Percentiles rank a stretch among this genome's conserved stretches.
Evolutionary conservation across 2,797 vertebrate genomes (phyloP).

Genomic region (Typhlichthys subterraneus): DNA sequence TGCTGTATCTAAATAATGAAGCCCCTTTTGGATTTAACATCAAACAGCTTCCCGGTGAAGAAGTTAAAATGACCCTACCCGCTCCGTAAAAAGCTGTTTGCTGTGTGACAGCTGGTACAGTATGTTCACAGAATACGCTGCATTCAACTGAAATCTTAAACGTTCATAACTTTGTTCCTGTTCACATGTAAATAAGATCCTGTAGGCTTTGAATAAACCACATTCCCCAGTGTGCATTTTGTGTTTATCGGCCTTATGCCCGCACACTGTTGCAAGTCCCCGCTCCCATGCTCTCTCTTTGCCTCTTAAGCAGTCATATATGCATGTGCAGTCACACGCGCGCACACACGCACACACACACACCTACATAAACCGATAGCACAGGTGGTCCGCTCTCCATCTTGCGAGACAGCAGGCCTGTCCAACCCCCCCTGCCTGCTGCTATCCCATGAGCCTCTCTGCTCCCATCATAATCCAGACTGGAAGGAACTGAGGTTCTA

Average conservation of each 20-base stretch:
- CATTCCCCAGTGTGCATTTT: slow-evolving; percentile 30
- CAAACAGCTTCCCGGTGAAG: slow-evolving; percentile 59
- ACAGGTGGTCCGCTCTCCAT: slow-evolving; percentile 58
- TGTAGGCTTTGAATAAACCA: slow-evolving; percentile 24
- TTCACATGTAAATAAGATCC: slow-evolving; percentile 38
- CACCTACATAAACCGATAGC: slow-evolving; percentile 19
- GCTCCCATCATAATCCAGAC: slow-evolving; percentile 37
- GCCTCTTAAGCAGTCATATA: neutral
- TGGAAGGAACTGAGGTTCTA: slow-evolving; percentile 48
- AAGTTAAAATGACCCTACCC: slow-evolving; percentile 32
- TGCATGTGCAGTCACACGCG: slow-evolving; percentile 6
- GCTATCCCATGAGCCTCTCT: slow-evolving; percentile 54
- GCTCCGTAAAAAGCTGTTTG: too few relatives aligned
- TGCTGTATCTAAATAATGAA: slow-evolving; percentile 44
- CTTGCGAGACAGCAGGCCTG: slow-evolving; percentile 39
- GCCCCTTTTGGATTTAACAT: slow-evolving; percentile 55
- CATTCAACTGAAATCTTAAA: slow-evolving; percentile 33
- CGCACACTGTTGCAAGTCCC: slow-evolving; percentile 46
- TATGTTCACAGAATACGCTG: slow-evolving; percentile 38
- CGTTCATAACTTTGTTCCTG: slow-evolving; percentile 52
- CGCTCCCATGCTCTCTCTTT: slow-evolving; percentile 36
- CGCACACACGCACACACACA: slow-evolving; percentile 5
- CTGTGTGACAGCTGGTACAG: slow-evolving; percentile 17
- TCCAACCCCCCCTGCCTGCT: slow-evolving; percentile 26
- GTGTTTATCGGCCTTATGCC: slow-evolving; percentile 40